Conservation (phyloP, 2,113 vertebrate species). For the Alexandromys fortis region DNA sequence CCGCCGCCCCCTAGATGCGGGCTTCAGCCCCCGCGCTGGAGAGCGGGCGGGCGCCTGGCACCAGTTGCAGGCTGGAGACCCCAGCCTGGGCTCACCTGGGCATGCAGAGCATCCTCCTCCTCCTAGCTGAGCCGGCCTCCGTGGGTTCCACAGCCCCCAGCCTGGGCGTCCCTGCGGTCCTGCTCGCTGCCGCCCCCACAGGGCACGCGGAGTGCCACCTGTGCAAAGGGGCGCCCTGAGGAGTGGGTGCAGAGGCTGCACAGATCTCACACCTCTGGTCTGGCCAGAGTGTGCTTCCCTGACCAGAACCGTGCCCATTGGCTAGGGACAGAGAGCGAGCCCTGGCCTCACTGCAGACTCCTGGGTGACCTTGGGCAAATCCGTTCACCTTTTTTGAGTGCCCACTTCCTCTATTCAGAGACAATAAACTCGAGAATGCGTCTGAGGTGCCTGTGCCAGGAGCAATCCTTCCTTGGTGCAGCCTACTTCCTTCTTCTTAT, state of each 20-base stretch:
- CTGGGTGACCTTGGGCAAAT: constrained; percentile 72
- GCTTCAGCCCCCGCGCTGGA: constrained; percentile 64
- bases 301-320: neutral
- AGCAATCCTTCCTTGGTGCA: neutral
- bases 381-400: constrained; percentile 10
- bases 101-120: constrained; percentile 53
- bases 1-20: constrained; percentile 75
- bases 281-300: neutral
- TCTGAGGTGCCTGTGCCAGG: neutral
- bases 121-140: neutral
- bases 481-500: constrained; percentile 33
- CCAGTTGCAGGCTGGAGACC: neutral
- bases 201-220: neutral
- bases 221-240: neutral
- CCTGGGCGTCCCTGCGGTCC: neutral
- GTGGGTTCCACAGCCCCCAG: neutral
- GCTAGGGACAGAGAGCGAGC: neutral
- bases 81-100: constrained; percentile 65
- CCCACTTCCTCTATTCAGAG: constrained; percentile 16
- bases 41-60: neutral
- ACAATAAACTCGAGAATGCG: neutral
- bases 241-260: neutral
- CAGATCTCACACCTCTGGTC: neutral
- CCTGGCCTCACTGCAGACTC: neutral
- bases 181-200: neutral